Conservation (phyloP, 2,888 invertebrate species). For the Latrodectus hesperus region DNA sequence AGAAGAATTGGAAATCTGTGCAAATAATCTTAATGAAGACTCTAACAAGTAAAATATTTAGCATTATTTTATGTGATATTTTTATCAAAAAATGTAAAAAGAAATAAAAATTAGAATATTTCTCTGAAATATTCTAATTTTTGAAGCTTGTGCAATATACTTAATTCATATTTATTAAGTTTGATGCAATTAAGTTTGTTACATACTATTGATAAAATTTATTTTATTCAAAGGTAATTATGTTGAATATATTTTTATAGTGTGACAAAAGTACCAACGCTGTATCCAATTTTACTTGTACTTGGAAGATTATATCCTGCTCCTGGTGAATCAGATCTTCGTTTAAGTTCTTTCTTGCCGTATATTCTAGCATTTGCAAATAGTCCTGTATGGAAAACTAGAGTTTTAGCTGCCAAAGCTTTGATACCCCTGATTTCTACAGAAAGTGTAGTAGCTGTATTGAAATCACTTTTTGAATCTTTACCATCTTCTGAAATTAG, state of each 20-base stretch:
- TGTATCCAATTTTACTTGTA: constrained; percentile 86
- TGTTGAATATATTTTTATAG: constrained; percentile 14
- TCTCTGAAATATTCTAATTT: not conserved
- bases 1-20: constrained; percentile 75
- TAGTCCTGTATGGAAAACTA: constrained; percentile 82
- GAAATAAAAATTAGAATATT: not conserved
- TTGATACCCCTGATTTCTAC: constrained; percentile 79
- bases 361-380: constrained; percentile 80
- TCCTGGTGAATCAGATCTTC: constrained; percentile 82
- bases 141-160: not conserved
- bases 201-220: not conserved
- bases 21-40: not conserved
- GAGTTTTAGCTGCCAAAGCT: constrained; percentile 84
- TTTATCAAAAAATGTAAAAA: too few species aligned
- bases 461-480: constrained; percentile 59
- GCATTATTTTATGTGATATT: not conserved
- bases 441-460: constrained; percentile 72
- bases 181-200: too few species aligned
- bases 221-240: not conserved
- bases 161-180: too few species aligned
- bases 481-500: not conserved
- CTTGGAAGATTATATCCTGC: constrained; percentile 86
- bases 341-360: constrained; percentile 82
- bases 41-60: constrained; percentile 21
- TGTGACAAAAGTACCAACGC: constrained; percentile 77